Evolutionary conservation across 2,113 vertebrate genomes (phyloP), one percentile per base, ranked within the genome.

Genomic region (Cyanoramphus novaezelandiae): DNA sequence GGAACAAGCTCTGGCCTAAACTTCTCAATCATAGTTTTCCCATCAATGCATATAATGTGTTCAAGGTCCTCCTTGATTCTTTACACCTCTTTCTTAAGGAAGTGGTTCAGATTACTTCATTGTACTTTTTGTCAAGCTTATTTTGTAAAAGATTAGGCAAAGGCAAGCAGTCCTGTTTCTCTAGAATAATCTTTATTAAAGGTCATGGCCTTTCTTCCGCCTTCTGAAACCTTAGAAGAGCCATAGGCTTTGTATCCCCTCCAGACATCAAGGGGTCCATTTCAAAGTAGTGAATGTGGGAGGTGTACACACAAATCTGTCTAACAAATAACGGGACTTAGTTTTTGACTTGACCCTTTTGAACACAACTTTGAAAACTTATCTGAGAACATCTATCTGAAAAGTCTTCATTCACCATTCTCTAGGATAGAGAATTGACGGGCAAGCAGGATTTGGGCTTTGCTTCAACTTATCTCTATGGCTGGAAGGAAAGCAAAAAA

Each of bases 221-320:
- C 50, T 92, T 44, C 79, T 96, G 95, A 95, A 95, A 95, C 72
- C 41, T 81, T 85, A 89, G 92, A 93, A 90, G 87, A 72, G 47
- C 69, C 46, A 33, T 50, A 50, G 63, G 46, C 79, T 95, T 85
- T 80, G 31, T 59, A 64, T 95, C 59, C 55, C 88, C 69, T 81
- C 27, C 52, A 95, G 82, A 82, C 87, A 81, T 72, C 20, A 64
- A 82, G n/a, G 86, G 18, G 74, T 94, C 88, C 75, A 86, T 95
- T 96, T 95, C 95, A 96, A 91, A 96, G 95, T 50, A 63, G 55
- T 59, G 80, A 35, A 17, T 92, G 82, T 81, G 62, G 79, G 92
- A 92, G 79, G 55, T 71, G 55, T 44, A 41, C 23, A 46, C 87
- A 92, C 17, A 6, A 89, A 85, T 87, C 79, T 88, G 96, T 90